Evolutionary conservation across 2,888 invertebrate genomes (phyloP).

Genomic region (Drosophila neutralis): DNA sequence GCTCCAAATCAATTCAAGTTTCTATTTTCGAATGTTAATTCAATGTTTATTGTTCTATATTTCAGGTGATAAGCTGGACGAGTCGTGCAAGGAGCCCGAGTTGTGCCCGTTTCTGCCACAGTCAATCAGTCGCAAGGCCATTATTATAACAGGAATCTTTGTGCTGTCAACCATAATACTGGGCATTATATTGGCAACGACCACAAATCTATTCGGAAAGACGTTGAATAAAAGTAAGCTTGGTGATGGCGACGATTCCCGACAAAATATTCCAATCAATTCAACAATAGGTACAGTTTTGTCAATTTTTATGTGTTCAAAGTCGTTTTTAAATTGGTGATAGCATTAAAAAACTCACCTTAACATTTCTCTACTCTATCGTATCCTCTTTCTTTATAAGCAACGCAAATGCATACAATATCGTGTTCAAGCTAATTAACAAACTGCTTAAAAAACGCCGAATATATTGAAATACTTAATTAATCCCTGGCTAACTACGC

Average conservation of each 20-base stretch:
- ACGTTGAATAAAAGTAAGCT: conserved; percentile 81
- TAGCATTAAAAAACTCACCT: conserved; percentile 23
- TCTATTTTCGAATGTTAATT: background rate
- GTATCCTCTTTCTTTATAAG: conserved; percentile 18
- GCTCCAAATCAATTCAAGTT: background rate
- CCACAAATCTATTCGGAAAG: conserved; percentile 69
- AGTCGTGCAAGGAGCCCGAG: conserved; percentile 44
- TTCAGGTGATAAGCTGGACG: conserved; percentile 53
- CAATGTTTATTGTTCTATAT: background rate
- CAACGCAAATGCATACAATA: conserved; percentile 8
- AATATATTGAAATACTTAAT: background rate
- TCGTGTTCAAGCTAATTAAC: conserved; percentile 9
- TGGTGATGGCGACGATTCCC: conserved; percentile 84
- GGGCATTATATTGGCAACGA: conserved; percentile 66
- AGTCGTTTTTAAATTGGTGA: conserved; percentile 41
- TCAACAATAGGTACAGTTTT: conserved; percentile 85
- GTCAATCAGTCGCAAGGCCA: conserved; percentile 60
- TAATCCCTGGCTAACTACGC: conserved; percentile 10
- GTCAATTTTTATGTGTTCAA: conserved; percentile 54
- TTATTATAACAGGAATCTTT: conserved; percentile 61
- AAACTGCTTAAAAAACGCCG: conserved; percentile 14
- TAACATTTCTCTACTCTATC: conserved; percentile 4
- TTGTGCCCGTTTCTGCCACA: conserved; percentile 65
- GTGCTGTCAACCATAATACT: conserved; percentile 64
- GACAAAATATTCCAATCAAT: conserved; percentile 85